Evolutionary conservation across 1,140 invertebrate genomes (phyloP), one percentile per base, ranked within the genome.

Genomic region (Copidosoma floridanum): DNA sequence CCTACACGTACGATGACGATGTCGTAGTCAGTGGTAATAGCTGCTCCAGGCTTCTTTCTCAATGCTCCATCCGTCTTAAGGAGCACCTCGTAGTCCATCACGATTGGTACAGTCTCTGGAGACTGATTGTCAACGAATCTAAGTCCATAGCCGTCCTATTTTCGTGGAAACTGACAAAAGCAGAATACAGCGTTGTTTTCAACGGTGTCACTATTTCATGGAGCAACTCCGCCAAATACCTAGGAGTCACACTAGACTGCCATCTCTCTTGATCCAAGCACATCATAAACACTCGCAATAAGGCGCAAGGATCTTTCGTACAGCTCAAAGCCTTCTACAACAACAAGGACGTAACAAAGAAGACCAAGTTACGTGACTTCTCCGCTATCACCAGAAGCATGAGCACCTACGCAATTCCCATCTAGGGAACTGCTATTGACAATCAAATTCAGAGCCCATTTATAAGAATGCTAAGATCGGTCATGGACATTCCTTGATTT

Each of bases 131-230:
- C 1, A 61, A 61, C 6, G 59, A 61, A 43, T 20, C 51, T 2
- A 61, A 61, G 41, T 61, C 59, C 0, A 27, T 48, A 27, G 59
- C 51, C 0, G 20, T 50, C 32, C 40, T 55, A 21, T 61, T 61
- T 26, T 55, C 29, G 2, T 32, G 0, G 12, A 26, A 24, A 37
- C 20, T 26, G 32, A 4, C 32, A 24, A 10, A 12, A 14, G n/a
- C 27, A 52, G 16, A 0, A 40, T 14, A 35, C 23, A n/a, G 38
- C 40, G n/a, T n/a, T n/a, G n/a, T n/a, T n/a, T n/a, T n/a, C 14
- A 37, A 44, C 11, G 3, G 3, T 12, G 40, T 46, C 29, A 8
- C 3, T 1, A 47, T 55, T 2, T 35, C 50, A 0, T 61, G 58
- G 44, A 61, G 32, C 20, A 20, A 26, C 35, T 48, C 43, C 0